Conservation (phyloP, 2,888 invertebrate genomes). For the Catocala fraxini region DNA sequence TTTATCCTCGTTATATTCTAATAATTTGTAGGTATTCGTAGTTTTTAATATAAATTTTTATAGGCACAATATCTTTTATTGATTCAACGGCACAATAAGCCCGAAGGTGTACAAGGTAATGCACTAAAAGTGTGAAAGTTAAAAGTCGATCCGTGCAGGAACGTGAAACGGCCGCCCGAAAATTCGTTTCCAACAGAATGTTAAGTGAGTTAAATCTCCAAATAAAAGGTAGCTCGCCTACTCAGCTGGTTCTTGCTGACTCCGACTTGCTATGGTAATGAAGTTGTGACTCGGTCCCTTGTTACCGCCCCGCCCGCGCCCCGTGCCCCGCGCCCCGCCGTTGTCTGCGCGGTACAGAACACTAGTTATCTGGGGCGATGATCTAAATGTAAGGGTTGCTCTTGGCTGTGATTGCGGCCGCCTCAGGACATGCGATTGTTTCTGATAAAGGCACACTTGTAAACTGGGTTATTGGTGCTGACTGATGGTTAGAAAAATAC, state of each 20-base stretch:
- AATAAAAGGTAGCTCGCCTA: constrained; percentile 81
- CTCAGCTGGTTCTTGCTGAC: constrained; percentile 70
- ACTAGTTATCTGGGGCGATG: constrained; percentile 73
- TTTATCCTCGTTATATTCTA: no score
- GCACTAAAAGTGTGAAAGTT: constrained; percentile 1
- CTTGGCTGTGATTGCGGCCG: constrained; percentile 69
- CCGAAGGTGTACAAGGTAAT: neutral
- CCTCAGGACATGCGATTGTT: constrained; percentile 75
- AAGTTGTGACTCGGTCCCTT: constrained; percentile 61
- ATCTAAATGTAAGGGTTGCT: constrained; percentile 74
- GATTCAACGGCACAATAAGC: neutral
- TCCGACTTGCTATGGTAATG: constrained; percentile 73
- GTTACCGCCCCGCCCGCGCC: constrained; percentile 25
- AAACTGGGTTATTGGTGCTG: constrained; percentile 53
- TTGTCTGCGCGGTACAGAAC: constrained; percentile 47
- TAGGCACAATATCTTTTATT: no score
- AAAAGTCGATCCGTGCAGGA: constrained; percentile 25
- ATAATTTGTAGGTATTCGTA: no score
- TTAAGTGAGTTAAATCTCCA: constrained; percentile 84
- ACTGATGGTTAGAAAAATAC: constrained; percentile 45
- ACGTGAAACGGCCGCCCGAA: constrained; percentile 61
- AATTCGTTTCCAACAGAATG: constrained; percentile 77
- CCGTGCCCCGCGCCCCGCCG: constrained; percentile 27
- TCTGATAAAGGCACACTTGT: constrained; percentile 58
- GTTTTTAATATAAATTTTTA: no score